Conservation (phyloP, 1,140 invertebrate genomes). For the Zaprionus nigranus region DNA sequence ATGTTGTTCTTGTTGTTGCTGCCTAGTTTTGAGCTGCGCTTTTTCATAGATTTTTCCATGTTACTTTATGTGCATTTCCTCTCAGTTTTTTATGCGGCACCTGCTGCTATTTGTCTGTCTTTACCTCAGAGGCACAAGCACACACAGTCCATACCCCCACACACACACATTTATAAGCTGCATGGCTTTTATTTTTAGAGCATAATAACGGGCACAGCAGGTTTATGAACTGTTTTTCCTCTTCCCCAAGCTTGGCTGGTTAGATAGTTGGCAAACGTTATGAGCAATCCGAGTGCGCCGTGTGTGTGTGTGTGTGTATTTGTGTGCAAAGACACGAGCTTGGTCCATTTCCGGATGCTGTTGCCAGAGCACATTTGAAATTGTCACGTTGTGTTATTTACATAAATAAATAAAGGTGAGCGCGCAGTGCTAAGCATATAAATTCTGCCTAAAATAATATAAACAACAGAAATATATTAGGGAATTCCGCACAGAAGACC, state of each 20-base stretch:
- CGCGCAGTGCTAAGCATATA: conserved; percentile 58
- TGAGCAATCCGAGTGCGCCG: neutral
- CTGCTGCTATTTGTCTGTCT: conserved; percentile 61
- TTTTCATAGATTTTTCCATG: conserved; percentile 17
- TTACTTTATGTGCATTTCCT: conserved; percentile 57
- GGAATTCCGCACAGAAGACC: neutral
- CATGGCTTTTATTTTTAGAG: conserved; percentile 56
- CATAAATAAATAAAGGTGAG: conserved; percentile 62
- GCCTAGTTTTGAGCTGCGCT: conserved; percentile 15
- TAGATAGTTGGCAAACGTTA: conserved; percentile 7
- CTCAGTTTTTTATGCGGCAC: conserved; percentile 52
- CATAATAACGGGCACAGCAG: conserved; percentile 62
- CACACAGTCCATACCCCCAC: neutral
- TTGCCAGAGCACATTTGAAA: conserved; percentile 58
- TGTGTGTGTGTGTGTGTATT: neutral
- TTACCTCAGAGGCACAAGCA: neutral
- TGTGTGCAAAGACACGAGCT: neutral
- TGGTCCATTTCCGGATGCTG: conserved; percentile 31
- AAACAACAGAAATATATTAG: conserved; percentile 9
- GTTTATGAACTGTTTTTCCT: conserved; percentile 54
- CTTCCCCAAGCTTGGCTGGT: conserved; percentile 9
- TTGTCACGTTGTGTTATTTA: conserved; percentile 74
- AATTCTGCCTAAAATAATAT: conserved; percentile 64
- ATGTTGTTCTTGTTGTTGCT: conserved; percentile 30
- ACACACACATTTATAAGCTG: conserved; percentile 5